Percentiles rank a stretch among this genome's conserved stretches.
Evolutionary conservation across 2,888 invertebrate genomes (phyloP).

Genomic region (Drosophila barbarae): DNA sequence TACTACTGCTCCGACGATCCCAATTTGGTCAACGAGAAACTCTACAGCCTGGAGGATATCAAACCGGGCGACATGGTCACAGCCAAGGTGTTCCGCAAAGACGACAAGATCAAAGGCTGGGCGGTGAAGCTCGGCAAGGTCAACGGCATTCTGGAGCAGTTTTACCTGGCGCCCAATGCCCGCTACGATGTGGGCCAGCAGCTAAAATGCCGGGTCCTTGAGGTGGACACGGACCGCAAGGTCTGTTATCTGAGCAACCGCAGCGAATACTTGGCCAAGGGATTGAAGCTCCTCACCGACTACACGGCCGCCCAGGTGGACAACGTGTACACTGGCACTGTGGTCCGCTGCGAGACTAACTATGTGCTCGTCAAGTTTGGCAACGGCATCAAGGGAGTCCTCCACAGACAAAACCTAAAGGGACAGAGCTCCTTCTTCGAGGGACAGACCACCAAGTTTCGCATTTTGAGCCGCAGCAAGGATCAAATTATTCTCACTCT

Average conservation of each 20-base stretch:
- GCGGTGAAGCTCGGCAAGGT: slow-evolving; percentile 81
- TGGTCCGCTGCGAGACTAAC: slow-evolving; percentile 72
- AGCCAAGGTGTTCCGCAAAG: slow-evolving; percentile 80
- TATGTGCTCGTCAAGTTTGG: slow-evolving; percentile 78
- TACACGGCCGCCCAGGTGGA: slow-evolving; percentile 81
- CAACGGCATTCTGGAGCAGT: slow-evolving; percentile 82
- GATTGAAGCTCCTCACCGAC: slow-evolving; percentile 81
- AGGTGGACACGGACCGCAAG: slow-evolving; percentile 79
- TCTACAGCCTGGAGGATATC: slow-evolving; percentile 81
- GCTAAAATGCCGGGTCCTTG: slow-evolving; percentile 83
- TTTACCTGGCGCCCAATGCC: slow-evolving; percentile 81
- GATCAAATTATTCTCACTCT: slow-evolving; percentile 72
- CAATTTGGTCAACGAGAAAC: slow-evolving; percentile 81
- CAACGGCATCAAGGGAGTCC: slow-evolving; percentile 77
- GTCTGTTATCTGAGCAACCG: slow-evolving; percentile 84
- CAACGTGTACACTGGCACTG: slow-evolving; percentile 76
- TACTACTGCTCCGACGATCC: slow-evolving; percentile 86
- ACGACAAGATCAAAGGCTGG: slow-evolving; percentile 81
- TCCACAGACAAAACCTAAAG: slow-evolving; percentile 69
- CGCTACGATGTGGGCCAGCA: slow-evolving; percentile 82
- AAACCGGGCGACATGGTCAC: slow-evolving; percentile 82
- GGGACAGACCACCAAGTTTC: slow-evolving; percentile 77
- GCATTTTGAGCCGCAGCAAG: slow-evolving; percentile 61
- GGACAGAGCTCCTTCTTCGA: slow-evolving; percentile 62
- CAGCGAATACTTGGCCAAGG: slow-evolving; percentile 82